Evolutionary conservation across 1,140 invertebrate species (phyloP).

Genomic region (Drosophila sp.): DNA sequence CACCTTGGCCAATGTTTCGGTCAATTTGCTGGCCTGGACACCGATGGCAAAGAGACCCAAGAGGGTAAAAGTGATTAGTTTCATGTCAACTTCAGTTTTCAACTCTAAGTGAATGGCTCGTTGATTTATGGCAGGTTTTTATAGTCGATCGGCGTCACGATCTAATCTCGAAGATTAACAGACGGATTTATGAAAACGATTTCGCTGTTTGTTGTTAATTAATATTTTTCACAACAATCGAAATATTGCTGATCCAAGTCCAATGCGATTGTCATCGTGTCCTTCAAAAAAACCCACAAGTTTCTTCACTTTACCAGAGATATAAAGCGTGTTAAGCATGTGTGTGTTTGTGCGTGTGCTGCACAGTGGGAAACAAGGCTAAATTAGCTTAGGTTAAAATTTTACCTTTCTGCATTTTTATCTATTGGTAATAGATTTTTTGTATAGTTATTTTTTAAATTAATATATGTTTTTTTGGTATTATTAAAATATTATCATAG

Average conservation of each 20-base stretch:
- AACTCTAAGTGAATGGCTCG: constrained; percentile 2
- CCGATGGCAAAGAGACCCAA: constrained; percentile 57
- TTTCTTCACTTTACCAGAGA: constrained; percentile 17
- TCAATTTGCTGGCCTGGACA: constrained; percentile 52
- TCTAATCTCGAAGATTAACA: constrained; percentile 47
- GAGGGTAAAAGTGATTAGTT: constrained; percentile 63
- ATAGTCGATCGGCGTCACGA: constrained; percentile 27
- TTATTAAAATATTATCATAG: too few relatives aligned
- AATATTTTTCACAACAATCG: background rate
- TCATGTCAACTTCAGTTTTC: constrained; percentile 58
- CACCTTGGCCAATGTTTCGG: constrained; percentile 53
- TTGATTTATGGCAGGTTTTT: constrained; percentile 30
- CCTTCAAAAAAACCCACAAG: background rate
- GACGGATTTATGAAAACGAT: constrained; percentile 67
- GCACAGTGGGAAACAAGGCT: too few relatives aligned
- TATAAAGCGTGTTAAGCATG: constrained; percentile 53
- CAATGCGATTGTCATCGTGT: constrained; percentile 22
- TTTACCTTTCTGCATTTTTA: too few relatives aligned
- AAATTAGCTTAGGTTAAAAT: too few relatives aligned
- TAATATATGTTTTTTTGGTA: too few relatives aligned
- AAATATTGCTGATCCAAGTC: constrained; percentile 15
- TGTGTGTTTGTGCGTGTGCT: too few relatives aligned
- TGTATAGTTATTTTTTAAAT: too few relatives aligned
- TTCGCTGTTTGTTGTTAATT: background rate
- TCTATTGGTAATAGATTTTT: too few relatives aligned